Evolutionary conservation across 2,888 invertebrate species (phyloP).

Genomic region (Trichogramma evanescens): DNA sequence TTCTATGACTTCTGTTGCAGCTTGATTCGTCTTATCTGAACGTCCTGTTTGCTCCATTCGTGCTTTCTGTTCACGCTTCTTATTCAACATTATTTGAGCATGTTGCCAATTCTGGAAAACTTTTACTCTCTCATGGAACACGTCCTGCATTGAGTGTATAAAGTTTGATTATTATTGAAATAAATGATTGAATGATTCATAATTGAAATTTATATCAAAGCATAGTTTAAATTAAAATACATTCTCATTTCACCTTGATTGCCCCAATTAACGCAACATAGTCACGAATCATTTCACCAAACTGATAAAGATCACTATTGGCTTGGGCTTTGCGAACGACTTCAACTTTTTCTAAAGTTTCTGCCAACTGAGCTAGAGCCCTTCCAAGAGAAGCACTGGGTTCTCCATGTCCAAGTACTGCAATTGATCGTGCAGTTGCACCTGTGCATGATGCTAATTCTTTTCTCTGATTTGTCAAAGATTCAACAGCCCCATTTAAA

Average conservation of each 20-base stretch:
- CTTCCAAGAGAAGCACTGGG: constrained; percentile 86
- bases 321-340: constrained; percentile 84
- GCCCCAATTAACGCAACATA: constrained; percentile 86
- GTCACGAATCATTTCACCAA: constrained; percentile 93
- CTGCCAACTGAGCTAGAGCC: constrained; percentile 83
- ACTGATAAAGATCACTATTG: constrained; percentile 86
- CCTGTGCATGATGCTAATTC: constrained; percentile 75
- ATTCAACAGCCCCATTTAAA: constrained; percentile 78
- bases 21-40: constrained; percentile 81
- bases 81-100: constrained; percentile 87
- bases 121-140: constrained; percentile 68
- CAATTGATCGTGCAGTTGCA: constrained; percentile 78
- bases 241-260: constrained; percentile 61
- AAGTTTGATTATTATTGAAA: background rate
- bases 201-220: background rate
- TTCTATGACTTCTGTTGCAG: constrained; percentile 88
- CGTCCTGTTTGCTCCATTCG: constrained; percentile 85
- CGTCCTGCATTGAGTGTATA: constrained; percentile 49
- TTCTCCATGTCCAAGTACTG: constrained; percentile 86
- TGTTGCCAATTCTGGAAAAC: constrained; percentile 97
- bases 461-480: constrained; percentile 76
- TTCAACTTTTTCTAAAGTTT: constrained; percentile 67
- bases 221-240: no score
- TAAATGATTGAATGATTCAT: background rate
- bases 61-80: constrained; percentile 88